Evolutionary conservation across 2,113 vertebrate genomes (phyloP), one percentile per base, ranked within the genome.

Genomic region (Gymnocephalus cernua): DNA sequence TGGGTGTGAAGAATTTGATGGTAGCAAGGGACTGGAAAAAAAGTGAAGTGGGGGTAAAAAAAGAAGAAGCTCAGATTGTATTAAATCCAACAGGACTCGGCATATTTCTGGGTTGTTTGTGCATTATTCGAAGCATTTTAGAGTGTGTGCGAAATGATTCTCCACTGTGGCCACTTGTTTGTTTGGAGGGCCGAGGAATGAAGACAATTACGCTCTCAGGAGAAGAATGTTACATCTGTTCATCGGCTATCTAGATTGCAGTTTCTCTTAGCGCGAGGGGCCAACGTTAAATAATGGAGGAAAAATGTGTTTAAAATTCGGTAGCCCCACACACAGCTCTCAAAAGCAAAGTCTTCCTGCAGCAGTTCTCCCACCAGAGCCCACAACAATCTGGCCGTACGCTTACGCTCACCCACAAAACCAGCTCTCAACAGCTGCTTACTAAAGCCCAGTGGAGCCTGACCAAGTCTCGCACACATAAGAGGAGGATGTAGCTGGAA

Each of bases 351-450:
- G 25, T 38, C 80, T 53, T 74, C 68, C 72, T 48, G 70, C 27
- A 27, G 21, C 64, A 74, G 53, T 74, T 85, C 81, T 74, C 53
- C 53, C 71, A 77, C 58, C 70, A 62, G 67, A 38, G 75, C 71
- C 82, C 90, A 77, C 90, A 92, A 92, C 88, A 90, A 83, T 87
- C 82, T 73, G 88, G 71, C 81, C 54, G 27, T 73, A 62, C 54
- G 86, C 81, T 91, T 23, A 74, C 88, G 70, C 81, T 85, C 74
- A 3, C 51, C 89, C 91, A 68, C 88, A 88, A 92, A 89, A 89
- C 87, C 90, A 82, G 84, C 90, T 71, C 86, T 83, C 86, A 86
- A 27, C 91, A 86, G 88, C 91, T 91, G 90, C 91, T 89, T 77
- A 76, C 77, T n/a, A 81, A 83, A 87, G 81, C 77, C 79, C 81